Base-by-base conservation (phyloP, 2,888 invertebrate species). In the Calliopum simillimum region DNA sequence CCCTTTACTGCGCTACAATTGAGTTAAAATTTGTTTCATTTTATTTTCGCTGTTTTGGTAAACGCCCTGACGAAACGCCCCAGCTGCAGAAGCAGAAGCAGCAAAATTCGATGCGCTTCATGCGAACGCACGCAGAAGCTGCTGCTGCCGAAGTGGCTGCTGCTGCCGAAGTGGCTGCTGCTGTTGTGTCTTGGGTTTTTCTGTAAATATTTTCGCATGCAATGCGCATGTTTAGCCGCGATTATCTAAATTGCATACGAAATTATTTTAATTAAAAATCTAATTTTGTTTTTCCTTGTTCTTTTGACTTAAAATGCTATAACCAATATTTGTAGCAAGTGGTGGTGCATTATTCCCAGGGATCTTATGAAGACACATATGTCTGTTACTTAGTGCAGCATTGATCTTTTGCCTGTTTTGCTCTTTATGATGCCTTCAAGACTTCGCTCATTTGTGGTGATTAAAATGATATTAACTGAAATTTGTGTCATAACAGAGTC, bases 241-340 rank as follows among this genome's bases (percentile, higher is more conserved):
- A 85, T 85, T 85, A 85, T 85, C 85, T 85, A 86, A 85, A 85
- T 86, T 85, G 86, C 86, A 85, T 85, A 84, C 80, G 79, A 85
- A 85, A 85, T 85, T 86, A 85, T 85, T 85, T 85, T 86, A 86
- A 85, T 86, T 85, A 85, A 85, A 85, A 86, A 83, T 84, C 84
- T 82, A 84, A 86, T 84, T 85, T 86, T 82, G 77, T 76, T 73
- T 62, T 61, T 62, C 68, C 21, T 14, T 41, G 43, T 62, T 71
- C 65, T 58, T 47, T 43, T 55, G 21, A 44, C 43, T 56, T 62
- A 14, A 8, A 43, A 46, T 68, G 16, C 33, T 41, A 41, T n/a
- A n/a, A n/a, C 44, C 16, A 55, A 4, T 11, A 43, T 14, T 13
- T n/a, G 49, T 14, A 16, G 16, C 14, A 4, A 11, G 23, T 23